Percentiles rank a stretch among this genome's conserved stretches.
Conservation (phyloP, 2,797 vertebrate genomes). For the Halcyon badia region DNA sequence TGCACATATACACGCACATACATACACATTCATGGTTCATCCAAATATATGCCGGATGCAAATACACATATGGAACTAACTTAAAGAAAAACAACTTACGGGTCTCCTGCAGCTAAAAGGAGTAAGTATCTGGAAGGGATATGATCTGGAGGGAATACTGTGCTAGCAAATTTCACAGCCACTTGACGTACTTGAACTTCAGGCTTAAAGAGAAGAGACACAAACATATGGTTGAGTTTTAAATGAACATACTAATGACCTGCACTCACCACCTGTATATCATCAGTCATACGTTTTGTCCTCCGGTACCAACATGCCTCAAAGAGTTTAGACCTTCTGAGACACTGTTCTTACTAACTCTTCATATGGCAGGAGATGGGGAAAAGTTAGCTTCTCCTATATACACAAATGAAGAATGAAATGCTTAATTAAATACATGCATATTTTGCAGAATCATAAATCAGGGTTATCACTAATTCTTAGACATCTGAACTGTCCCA, state of each 20-base stretch:
- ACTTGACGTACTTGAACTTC: slow-evolving; percentile 98
- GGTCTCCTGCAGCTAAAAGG: slow-evolving; percentile 95
- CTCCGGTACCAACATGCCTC: background rate
- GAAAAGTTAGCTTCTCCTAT: background rate
- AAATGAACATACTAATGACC: background rate
- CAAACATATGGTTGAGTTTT: background rate
- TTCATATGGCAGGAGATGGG: background rate
- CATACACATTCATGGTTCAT: background rate
- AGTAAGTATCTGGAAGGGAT: slow-evolving; percentile 97
- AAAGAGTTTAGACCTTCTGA: background rate
- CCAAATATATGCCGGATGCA: background rate
- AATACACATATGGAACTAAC: background rate
- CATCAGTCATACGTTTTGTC: background rate
- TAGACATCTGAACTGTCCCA: background rate
- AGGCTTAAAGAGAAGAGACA: slow-evolving; percentile 82
- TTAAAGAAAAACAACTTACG: slow-evolving; percentile 84
- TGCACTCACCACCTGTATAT: background rate
- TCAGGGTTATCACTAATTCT: background rate
- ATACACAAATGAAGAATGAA: background rate
- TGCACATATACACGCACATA: background rate
- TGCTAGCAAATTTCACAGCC: slow-evolving; percentile 97
- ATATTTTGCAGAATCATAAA: background rate
- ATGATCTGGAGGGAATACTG: slow-evolving; percentile 93
- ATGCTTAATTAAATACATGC: background rate
- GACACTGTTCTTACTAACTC: background rate